phyloP scores from a whole-genome alignment of 2,113 vertebrate genomes.

The Channa argus region DNA sequence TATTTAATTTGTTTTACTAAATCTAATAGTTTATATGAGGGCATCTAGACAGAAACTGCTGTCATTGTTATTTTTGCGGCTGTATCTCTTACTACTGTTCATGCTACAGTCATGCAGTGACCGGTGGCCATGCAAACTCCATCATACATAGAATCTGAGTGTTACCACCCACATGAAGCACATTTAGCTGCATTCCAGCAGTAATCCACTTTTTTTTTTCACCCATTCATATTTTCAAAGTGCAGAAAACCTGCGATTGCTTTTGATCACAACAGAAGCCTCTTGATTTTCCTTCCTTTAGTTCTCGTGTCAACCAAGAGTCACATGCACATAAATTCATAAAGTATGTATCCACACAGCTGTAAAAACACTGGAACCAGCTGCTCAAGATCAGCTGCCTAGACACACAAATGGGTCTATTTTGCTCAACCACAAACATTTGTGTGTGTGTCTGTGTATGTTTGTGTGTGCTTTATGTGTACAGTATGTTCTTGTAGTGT shows the following conservation, averaged over 20 bases:
- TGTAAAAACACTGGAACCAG: slow-evolving; percentile 65
- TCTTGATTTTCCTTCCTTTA: slow-evolving; percentile 63
- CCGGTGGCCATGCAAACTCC: slow-evolving; percentile 19
- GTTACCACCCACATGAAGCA: slow-evolving; percentile 34
- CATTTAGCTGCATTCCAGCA: slow-evolving; percentile 49
- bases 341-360: slow-evolving; percentile 10
- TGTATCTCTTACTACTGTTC: slow-evolving; percentile 1
- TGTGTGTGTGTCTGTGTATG: slow-evolving; percentile 2
- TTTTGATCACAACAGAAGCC: slow-evolving; percentile 47
- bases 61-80: slow-evolving; percentile 7
- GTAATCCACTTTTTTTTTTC: slow-evolving; percentile 18
- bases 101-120: background rate
- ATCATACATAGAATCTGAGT: slow-evolving; percentile 17
- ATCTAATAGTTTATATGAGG: background rate
- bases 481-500: too few relatives aligned
- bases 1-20: background rate
- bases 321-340: slow-evolving; percentile 7
- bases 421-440: slow-evolving; percentile 28
- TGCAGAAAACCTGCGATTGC: slow-evolving; percentile 49
- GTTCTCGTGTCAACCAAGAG: slow-evolving; percentile 54
- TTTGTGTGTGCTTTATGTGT: too few relatives aligned
- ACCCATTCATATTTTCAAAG: slow-evolving; percentile 42
- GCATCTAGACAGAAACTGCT: background rate
- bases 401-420: slow-evolving; percentile 56
- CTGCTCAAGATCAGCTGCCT: slow-evolving; percentile 63